Evolutionary conservation across 2,113 vertebrate species (phyloP).

Genomic region (Cyanoliseus patagonus): DNA sequence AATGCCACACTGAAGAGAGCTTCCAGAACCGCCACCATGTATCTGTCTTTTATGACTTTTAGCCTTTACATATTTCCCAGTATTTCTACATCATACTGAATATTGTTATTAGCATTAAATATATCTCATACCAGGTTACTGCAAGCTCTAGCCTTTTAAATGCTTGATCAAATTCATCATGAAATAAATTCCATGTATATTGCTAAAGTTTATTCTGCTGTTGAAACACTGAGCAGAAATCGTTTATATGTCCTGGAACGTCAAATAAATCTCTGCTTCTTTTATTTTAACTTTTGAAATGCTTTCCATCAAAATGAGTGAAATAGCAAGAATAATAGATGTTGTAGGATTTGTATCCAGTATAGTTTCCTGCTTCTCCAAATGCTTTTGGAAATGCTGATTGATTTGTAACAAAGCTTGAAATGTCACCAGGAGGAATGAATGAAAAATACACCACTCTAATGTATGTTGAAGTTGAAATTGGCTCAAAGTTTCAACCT

Average conservation of each 20-base stretch:
- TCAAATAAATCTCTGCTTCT: constrained; percentile 1
- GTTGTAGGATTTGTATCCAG: constrained; percentile 11
- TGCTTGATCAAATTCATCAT: neutral
- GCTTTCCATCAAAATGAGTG: neutral
- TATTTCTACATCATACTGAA: neutral
- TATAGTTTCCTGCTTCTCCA: neutral
- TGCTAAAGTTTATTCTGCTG: neutral
- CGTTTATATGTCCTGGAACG: neutral
- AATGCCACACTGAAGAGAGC: neutral
- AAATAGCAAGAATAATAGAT: constrained; percentile 8
- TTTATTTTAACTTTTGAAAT: constrained; percentile 37
- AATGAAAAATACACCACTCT: constrained; percentile 6
- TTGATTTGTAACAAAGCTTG: constrained; percentile 56
- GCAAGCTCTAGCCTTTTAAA: neutral
- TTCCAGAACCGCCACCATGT: neutral
- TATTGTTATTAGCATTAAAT: neutral
- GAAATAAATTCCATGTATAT: neutral
- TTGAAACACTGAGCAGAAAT: neutral
- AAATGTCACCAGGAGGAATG: constrained; percentile 49
- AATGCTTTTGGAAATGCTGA: constrained; percentile 54
- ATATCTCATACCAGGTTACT: neutral
- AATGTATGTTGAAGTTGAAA: neutral
- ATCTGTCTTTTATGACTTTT: neutral
- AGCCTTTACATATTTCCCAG: neutral
- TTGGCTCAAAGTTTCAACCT: constrained; percentile 54